phyloP scores from a whole-genome alignment of 2,888 invertebrate species.

The Lasioglossum pauxillum region DNA sequence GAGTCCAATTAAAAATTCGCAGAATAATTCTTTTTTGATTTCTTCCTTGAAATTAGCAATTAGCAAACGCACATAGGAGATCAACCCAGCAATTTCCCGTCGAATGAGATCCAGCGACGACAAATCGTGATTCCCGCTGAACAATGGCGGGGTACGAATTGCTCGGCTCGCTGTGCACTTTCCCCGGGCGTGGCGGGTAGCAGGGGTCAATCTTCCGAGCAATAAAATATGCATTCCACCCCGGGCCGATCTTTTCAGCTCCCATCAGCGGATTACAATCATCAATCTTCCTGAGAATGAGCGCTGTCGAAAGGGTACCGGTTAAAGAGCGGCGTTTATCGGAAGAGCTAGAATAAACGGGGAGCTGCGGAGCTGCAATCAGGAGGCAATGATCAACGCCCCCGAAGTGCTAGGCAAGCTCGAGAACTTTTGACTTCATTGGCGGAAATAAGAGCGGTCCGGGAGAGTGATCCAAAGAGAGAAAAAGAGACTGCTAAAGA shows the following conservation, averaged over 20 bases:
- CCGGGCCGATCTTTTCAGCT: not conserved
- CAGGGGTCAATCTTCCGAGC: slow-evolving; percentile 9
- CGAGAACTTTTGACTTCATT: slow-evolving; percentile 67
- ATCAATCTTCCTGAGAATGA: slow-evolving; percentile 1
- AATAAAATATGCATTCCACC: slow-evolving; percentile 11
- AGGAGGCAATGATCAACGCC: slow-evolving; percentile 37
- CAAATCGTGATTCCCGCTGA: not conserved
- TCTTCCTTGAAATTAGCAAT: not conserved
- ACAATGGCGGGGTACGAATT: not conserved
- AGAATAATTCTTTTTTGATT: not conserved
- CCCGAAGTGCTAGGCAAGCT: slow-evolving; percentile 52
- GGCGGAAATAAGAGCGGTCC: slow-evolving; percentile 57
- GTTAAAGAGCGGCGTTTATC: slow-evolving; percentile 21
- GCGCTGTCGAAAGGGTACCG: not conserved
- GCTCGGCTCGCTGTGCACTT: not conserved
- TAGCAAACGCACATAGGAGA: not conserved
- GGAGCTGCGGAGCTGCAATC: not conserved
- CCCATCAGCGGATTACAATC: not conserved
- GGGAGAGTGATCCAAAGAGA: slow-evolving; percentile 20
- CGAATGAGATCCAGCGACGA: not conserved
- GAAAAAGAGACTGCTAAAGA: not conserved
- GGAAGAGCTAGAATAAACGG: slow-evolving; percentile 7
- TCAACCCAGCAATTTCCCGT: not conserved
- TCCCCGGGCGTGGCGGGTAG: not conserved
- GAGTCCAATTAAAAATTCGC: not conserved